Evolutionary conservation across 2,113 vertebrate species (phyloP), one percentile per base, ranked within the genome.

Genomic region (Nerophis ophidion): DNA sequence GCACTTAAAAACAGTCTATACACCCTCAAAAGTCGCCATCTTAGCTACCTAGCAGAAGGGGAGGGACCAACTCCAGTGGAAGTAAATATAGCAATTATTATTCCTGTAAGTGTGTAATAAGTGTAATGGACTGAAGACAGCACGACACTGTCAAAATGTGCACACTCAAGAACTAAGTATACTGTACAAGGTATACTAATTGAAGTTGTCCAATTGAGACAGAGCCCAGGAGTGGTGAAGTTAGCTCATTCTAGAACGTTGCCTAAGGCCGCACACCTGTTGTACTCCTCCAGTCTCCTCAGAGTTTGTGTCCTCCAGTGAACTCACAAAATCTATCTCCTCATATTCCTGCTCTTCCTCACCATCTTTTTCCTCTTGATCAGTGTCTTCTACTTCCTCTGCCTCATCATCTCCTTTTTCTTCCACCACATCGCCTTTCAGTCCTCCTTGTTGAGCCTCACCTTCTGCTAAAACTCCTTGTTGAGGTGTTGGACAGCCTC

Each of bases 241-340:
- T 44, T 44, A 56, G 57, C 73, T 91, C 83, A 92, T 84, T 93
- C 88, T 0, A 67, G 89, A 80, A 81, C 90, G 74, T 84, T 90
- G 58, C 70, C 93, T 89, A 70, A 94, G 81, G 47, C 79, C 86
- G 4, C 66, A 80, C 12, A 61, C 73, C 19, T 67, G 80, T 44
- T 57, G 60, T 52, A 75, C 73, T 36, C 55, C 63, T 2, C 83
- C 63, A 11, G 79, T 74, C 7, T 76, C 67, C 69, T 84, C 82
- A 2, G 78, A 54, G 72, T 84, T 69, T 35, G 57, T 51, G 35
- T 70, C 77, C 64, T 66, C 79, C 10, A 53, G 50, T 2, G 72
- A 78, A 36, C 42, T 70, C 16, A 50, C 61, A 34, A 66, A 66
- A 57, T 73, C 70, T 15, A 52, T 17, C 9, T 47, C 58, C 63